Evolutionary conservation across 2,113 vertebrate species (phyloP).

Genomic region (Artemisiospiza belli): DNA sequence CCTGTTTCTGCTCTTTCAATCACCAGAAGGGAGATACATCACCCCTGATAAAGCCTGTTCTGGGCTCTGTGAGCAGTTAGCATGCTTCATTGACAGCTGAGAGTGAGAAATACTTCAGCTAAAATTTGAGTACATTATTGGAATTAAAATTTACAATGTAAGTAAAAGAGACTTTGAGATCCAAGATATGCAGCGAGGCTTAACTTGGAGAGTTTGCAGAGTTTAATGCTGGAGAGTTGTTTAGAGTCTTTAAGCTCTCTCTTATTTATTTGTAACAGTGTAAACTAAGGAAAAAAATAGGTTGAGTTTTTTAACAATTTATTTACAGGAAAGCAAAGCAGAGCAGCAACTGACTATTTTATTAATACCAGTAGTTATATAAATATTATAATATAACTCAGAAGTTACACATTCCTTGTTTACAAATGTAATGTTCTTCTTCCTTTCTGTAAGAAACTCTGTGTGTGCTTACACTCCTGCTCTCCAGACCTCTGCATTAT

Average conservation of each 20-base stretch:
- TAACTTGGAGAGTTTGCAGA: not conserved
- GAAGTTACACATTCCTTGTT: not conserved
- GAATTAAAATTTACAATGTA: not conserved
- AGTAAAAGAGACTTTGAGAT: not conserved
- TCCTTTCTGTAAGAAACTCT: not conserved
- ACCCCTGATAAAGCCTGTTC: not conserved
- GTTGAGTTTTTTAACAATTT: fast-evolving
- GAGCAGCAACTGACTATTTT: not conserved
- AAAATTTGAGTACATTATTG: not conserved
- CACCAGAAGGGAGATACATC: not conserved
- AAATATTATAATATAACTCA: not conserved
- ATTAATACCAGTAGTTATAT: not conserved
- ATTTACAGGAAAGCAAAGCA: not conserved
- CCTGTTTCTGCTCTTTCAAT: not conserved
- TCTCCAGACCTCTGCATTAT: not conserved
- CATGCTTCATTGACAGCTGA: not conserved
- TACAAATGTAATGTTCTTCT: not conserved
- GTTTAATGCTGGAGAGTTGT: not conserved
- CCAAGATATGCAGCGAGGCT: not conserved
- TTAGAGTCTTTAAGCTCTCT: not conserved
- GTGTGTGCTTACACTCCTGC: not conserved
- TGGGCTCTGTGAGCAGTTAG: not conserved
- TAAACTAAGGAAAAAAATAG: not conserved
- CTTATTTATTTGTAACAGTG: not conserved
- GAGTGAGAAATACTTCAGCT: not conserved